Evolutionary conservation across 2,888 invertebrate genomes (phyloP).

Genomic region (Drosophila falleni): DNA sequence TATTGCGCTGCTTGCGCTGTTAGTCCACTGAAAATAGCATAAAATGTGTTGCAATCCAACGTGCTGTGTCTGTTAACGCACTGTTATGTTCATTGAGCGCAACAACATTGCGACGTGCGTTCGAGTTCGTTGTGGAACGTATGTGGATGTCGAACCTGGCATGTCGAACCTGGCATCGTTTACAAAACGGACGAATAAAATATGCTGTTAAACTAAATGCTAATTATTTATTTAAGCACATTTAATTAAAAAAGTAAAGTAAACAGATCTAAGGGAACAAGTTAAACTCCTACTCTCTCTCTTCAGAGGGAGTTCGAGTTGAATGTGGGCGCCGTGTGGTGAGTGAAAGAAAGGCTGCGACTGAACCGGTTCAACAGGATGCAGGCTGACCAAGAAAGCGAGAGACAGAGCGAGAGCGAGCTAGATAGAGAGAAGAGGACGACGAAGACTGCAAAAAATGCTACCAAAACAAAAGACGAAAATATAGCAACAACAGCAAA

Average conservation of each 20-base stretch:
- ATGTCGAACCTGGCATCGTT: neutral
- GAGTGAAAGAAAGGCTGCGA: conserved; percentile 12
- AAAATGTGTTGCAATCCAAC: conserved; percentile 39
- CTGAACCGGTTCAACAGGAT: conserved; percentile 75
- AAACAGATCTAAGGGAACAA: neutral
- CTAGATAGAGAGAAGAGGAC: neutral
- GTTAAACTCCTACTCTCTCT: neutral
- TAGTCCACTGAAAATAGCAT: conserved; percentile 10
- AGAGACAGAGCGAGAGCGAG: neutral
- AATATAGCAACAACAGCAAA: conserved; percentile 37
- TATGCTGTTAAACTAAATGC: neutral
- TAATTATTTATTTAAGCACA: conserved; percentile 21
- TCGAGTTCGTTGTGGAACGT: conserved; percentile 56
- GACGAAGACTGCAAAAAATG: conserved; percentile 43
- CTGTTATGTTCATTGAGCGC: conserved; percentile 21
- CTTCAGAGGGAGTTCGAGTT: conserved; percentile 14
- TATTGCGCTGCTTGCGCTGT: conserved; percentile 24
- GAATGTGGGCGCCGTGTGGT: conserved; percentile 36
- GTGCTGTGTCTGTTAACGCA: conserved; percentile 30
- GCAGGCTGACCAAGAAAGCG: conserved; percentile 32
- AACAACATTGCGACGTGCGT: conserved; percentile 10
- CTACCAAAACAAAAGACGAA: conserved; percentile 67
- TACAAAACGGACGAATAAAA: neutral
- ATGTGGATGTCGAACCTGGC: conserved; percentile 50
- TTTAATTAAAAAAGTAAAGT: neutral